Evolutionary conservation across 1,140 invertebrate genomes (phyloP).

Genomic region (Chironomus tepperi): DNA sequence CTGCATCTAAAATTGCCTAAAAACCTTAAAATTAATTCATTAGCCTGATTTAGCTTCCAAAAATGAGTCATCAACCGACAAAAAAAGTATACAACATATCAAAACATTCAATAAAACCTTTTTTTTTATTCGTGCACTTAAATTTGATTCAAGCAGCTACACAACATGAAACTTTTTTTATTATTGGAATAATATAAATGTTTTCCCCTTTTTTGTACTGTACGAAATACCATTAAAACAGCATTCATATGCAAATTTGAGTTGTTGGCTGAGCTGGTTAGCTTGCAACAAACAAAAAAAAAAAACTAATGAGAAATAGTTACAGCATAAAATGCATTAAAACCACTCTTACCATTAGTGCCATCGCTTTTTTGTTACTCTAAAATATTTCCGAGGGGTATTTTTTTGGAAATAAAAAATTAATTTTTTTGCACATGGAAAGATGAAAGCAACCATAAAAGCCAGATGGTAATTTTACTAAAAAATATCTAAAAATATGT

Average conservation of each 20-base stretch:
- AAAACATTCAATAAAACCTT: too few relatives aligned
- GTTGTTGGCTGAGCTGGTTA: not conserved
- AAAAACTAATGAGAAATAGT: not conserved
- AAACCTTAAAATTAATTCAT: too few relatives aligned
- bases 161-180: not conserved
- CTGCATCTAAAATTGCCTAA: too few relatives aligned
- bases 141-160: not conserved
- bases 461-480: not conserved
- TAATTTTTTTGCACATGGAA: too few relatives aligned
- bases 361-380: not conserved
- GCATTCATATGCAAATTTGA: not conserved
- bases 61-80: too few relatives aligned
- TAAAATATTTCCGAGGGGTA: not conserved
- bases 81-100: too few relatives aligned
- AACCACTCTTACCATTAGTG: not conserved
- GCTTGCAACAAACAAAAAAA: not conserved
- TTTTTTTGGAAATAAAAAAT: too few relatives aligned
- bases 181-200: not conserved
- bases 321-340: not conserved
- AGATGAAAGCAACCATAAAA: not conserved
- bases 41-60: too few relatives aligned
- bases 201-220: not conserved
- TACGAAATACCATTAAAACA: not conserved
- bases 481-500: not conserved
- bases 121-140: not conserved